Evolutionary conservation across 2,113 vertebrate genomes (phyloP).

Genomic region (Bostrychus sinensis): DNA sequence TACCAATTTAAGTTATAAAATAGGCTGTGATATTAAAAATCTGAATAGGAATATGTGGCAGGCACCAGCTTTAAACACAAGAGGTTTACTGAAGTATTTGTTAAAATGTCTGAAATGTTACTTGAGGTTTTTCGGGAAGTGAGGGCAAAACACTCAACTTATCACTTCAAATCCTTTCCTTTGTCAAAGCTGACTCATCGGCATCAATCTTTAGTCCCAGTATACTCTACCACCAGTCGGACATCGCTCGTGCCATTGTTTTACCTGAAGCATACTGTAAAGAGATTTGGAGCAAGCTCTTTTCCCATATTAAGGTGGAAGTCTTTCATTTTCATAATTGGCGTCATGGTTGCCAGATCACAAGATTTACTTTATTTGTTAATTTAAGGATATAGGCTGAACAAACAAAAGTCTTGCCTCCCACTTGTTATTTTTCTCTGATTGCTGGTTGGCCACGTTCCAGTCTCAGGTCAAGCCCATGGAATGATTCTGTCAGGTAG

Average conservation of each 20-base stretch:
- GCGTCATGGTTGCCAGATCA: conserved; percentile 15
- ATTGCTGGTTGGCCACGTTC: conserved; percentile 77
- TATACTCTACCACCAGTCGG: not conserved
- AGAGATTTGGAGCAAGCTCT: not conserved
- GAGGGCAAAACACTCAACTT: conserved; percentile 64
- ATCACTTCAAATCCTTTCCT: conserved; percentile 59
- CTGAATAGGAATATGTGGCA: too few relatives aligned
- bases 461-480: conserved; percentile 72
- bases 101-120: conserved; percentile 16
- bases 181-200: conserved; percentile 53
- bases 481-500: conserved; percentile 75
- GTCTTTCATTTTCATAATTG: conserved; percentile 32
- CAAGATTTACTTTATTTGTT: conserved; percentile 45
- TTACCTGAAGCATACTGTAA: not conserved
- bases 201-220: conserved; percentile 48
- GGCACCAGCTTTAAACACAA: not conserved
- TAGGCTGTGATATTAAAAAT: too few relatives aligned
- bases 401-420: conserved; percentile 69
- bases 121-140: conserved; percentile 49
- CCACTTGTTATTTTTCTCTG: conserved; percentile 74
- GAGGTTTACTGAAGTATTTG: not conserved
- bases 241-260: not conserved
- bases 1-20: too few relatives aligned
- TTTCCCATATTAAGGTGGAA: not conserved
- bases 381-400: conserved; percentile 67